Conservation (phyloP, 2,113 vertebrate genomes). For the Spizaetus ornatus region DNA sequence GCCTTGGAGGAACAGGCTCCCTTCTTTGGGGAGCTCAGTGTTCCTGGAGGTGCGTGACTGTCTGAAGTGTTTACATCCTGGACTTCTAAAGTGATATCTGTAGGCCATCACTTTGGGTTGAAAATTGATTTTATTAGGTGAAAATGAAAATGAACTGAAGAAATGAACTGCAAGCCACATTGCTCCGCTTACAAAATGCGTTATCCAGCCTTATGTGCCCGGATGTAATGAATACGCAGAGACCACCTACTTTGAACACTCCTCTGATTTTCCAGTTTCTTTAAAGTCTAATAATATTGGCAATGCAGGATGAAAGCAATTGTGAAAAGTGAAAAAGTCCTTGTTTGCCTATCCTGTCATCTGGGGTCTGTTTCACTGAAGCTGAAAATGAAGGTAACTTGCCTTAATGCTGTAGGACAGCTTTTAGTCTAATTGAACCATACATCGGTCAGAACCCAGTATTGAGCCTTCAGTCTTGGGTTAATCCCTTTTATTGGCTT, state of each 20-base stretch:
- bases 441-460: background rate
- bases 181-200: constrained; percentile 9
- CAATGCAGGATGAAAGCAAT: constrained; percentile 53
- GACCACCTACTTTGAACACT: constrained; percentile 53
- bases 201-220: constrained; percentile 7
- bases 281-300: constrained; percentile 62
- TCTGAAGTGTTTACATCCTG: constrained; percentile 49
- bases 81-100: constrained; percentile 52
- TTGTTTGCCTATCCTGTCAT: constrained; percentile 60
- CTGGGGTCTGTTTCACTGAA: constrained; percentile 58
- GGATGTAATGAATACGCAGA: constrained; percentile 4
- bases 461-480: constrained; percentile 45
- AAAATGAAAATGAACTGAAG: constrained; percentile 62
- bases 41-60: constrained; percentile 2
- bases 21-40: background rate
- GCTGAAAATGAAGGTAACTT: constrained; percentile 51
- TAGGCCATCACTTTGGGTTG: constrained; percentile 54
- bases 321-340: constrained; percentile 59
- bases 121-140: constrained; percentile 69
- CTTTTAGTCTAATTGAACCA: constrained; percentile 65
- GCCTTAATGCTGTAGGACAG: constrained; percentile 39
- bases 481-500: constrained; percentile 58
- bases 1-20: background rate
- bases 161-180: constrained; percentile 45
- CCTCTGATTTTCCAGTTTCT: constrained; percentile 44